Evolutionary conservation across 92 coral and sea anemone genomes (phyloP).

Genomic region (Hydrozoanthus gracilis): DNA sequence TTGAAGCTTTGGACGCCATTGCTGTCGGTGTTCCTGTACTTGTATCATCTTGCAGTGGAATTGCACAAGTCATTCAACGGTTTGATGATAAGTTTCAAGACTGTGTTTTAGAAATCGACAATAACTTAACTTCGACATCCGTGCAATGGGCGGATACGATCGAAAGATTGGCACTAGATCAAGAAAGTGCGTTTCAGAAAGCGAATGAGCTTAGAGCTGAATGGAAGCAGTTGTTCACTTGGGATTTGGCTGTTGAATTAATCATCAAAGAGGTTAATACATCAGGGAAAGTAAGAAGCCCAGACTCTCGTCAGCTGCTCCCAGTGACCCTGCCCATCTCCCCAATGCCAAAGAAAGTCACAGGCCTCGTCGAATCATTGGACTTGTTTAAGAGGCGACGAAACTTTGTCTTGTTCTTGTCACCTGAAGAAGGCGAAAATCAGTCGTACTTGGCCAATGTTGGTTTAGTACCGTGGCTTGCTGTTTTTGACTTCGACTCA

Average conservation of each 20-base stretch:
- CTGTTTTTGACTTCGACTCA: slow-evolving; percentile 74
- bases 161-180: slow-evolving; percentile 49
- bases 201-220: slow-evolving; percentile 56
- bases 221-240: slow-evolving; percentile 64
- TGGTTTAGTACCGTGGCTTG: slow-evolving; percentile 69
- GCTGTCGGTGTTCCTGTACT: slow-evolving; percentile 66
- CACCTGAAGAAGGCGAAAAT: slow-evolving; percentile 53
- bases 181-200: slow-evolving; percentile 47
- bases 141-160: slow-evolving; percentile 59
- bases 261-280: slow-evolving; percentile 27
- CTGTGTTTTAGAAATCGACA: slow-evolving; percentile 23
- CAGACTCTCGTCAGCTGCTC: background rate
- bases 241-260: slow-evolving; percentile 54
- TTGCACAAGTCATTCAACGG: slow-evolving; percentile 40
- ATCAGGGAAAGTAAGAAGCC: slow-evolving; percentile 26
- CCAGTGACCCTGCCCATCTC: slow-evolving; percentile 23
- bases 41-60: slow-evolving; percentile 49
- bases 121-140: background rate
- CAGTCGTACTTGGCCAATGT: slow-evolving; percentile 51
- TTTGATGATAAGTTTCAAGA: slow-evolving; percentile 51
- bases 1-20: slow-evolving; percentile 59
- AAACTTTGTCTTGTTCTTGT: slow-evolving; percentile 65
- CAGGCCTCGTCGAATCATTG: slow-evolving; percentile 49
- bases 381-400: slow-evolving; percentile 62
- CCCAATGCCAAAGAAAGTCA: slow-evolving; percentile 40